Base-by-base conservation (phyloP, 2,797 vertebrate species). In the Dryobates pubescens region DNA sequence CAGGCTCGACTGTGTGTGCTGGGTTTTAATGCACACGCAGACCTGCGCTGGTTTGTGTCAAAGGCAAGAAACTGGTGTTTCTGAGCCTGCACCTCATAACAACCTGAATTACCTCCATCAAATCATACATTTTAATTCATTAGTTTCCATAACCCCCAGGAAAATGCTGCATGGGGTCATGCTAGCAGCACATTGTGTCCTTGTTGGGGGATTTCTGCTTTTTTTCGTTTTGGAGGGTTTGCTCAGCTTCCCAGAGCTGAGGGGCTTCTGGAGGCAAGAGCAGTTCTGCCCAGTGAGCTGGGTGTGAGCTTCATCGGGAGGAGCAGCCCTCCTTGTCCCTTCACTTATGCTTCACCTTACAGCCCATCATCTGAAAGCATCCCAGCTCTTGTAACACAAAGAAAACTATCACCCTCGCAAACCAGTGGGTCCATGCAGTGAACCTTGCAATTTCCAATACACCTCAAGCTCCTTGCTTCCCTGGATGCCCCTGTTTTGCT, bases 21-120 rank as follows among this genome's bases (percentile, higher is more conserved):
- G 88, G 27, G 41, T 72, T 91, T 89, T 80, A 68, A 91, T 75
- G 61, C 54, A 13, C 5, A 17, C 19, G n/a, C n/a, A 45, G 82
- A 93, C 61, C 87, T 70, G 67, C 68, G 78, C 68, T 84, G 51
- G 2, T 23, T 82, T 73, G 67, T 87, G 61, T 56, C 0, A 0
- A 84, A 86, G 67, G 43, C 11, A 41, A 54, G 53, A 56, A 53
- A 49, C 32, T n/a, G 32, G 32, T 26, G 14, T 57, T 67, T 76
- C 69, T 70, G 41, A 65, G 36, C 30, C 81, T 73, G 53, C 53
- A 70, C 82, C 69, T 94, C 54, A 30, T 43, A 64, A 45, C 18
- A 47, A 20, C 27, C 47, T 67, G 63, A 86, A 77, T 18, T 29
- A 34, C 75, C 49, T 29, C 30, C 73, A 36, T 12, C 77, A 64